Conservation (phyloP, 2,888 invertebrate species). For the Mylabris sibirica region DNA sequence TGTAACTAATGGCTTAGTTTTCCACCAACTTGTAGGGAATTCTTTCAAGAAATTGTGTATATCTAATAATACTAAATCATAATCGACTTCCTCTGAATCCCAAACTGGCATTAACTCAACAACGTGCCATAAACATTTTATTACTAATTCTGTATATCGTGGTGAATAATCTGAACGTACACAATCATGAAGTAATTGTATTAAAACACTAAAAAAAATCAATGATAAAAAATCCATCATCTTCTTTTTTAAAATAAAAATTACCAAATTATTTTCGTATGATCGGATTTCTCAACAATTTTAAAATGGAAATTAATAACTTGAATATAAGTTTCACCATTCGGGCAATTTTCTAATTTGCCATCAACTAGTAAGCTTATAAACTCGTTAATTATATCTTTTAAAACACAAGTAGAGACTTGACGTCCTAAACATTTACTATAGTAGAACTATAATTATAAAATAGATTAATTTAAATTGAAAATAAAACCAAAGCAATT, state of each 20-base stretch:
- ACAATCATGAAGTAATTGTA: conserved; percentile 86
- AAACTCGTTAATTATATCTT: conserved; percentile 75
- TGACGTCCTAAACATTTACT: conserved; percentile 69
- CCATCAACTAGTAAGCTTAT: conserved; percentile 76
- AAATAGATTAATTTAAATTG: conserved; percentile 14
- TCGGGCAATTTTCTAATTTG: conserved; percentile 68
- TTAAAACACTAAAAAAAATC: conserved; percentile 76
- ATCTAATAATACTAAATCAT: conserved; percentile 80
- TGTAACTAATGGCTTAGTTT: conserved; percentile 81
- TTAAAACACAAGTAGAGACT: conserved; percentile 72
- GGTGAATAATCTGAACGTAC: conserved; percentile 73
- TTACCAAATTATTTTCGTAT: conserved; percentile 76
- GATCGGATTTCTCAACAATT: conserved; percentile 78
- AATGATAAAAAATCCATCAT: conserved; percentile 17
- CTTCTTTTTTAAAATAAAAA: no score
- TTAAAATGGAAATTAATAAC: conserved; percentile 80
- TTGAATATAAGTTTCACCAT: conserved; percentile 73
- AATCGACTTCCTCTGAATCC: conserved; percentile 76
- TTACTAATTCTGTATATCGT: conserved; percentile 82
- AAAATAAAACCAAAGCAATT: conserved; percentile 14
- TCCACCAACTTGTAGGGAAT: conserved; percentile 89
- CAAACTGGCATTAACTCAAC: conserved; percentile 87
- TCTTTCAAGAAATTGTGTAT: conserved; percentile 89
- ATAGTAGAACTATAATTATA: conserved; percentile 65
- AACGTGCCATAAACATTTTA: conserved; percentile 96